phyloP scores from a whole-genome alignment of 1,140 invertebrate genomes.

The Habropoda laboriosa region DNA sequence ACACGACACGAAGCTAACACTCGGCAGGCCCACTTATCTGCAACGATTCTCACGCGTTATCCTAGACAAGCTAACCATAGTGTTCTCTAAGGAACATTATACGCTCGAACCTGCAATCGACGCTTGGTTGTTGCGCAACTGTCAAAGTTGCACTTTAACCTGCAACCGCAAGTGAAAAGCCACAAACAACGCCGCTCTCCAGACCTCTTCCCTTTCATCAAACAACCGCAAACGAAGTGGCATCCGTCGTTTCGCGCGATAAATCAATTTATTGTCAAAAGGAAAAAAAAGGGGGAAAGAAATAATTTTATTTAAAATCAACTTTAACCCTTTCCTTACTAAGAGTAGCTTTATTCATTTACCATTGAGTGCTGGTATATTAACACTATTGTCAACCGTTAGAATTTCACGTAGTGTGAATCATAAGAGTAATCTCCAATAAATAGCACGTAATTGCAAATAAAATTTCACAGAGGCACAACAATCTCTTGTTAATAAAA shows the following conservation, averaged over 20 bases:
- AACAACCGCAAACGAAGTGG: neutral
- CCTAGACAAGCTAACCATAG: neutral
- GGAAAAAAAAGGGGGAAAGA: too few species aligned
- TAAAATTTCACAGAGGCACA: too few species aligned
- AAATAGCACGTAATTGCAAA: too few species aligned
- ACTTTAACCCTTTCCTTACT: too few species aligned
- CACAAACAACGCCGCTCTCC: neutral
- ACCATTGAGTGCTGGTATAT: too few species aligned
- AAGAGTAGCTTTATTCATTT: too few species aligned
- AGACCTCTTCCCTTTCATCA: neutral
- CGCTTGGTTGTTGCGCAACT: neutral
- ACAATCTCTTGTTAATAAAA: too few species aligned
- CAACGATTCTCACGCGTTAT: constrained; percentile 22
- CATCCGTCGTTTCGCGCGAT: neutral
- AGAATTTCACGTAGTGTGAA: too few species aligned
- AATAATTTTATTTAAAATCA: too few species aligned
- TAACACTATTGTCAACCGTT: too few species aligned
- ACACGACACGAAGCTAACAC: constrained; percentile 1
- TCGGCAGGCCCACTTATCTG: neutral
- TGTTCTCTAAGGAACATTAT: neutral
- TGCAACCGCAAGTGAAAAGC: constrained; percentile 6
- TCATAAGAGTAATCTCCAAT: too few species aligned
- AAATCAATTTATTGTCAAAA: neutral
- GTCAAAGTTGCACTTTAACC: constrained; percentile 14
- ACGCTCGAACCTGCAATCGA: neutral